These are phyloP conservation scores for Neoaliturus tenellus DNA, from an alignment of 2,888 invertebrate species.

Conservation along the genomic window DNA sequence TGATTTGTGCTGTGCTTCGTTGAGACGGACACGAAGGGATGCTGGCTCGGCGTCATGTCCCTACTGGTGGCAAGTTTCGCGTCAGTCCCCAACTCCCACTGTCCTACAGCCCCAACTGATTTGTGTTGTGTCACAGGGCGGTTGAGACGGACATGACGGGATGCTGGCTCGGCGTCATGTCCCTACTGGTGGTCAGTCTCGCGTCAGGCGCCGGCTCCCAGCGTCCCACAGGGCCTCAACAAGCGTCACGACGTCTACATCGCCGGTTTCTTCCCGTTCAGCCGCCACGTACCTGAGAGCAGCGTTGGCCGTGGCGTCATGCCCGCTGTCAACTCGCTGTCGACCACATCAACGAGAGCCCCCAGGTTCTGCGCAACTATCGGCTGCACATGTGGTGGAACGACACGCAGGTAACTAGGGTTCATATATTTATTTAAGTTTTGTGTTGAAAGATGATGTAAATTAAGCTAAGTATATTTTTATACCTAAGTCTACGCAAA, in stretches of 20 bases:
- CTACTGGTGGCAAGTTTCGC: too few relatives aligned
- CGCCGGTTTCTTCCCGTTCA: conserved; percentile 95
- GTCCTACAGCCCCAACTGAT: too few relatives aligned
- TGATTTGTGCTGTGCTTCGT: too few relatives aligned
- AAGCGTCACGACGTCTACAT: conserved; percentile 92
- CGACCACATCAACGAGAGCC: conserved; percentile 95
- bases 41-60: too few relatives aligned
- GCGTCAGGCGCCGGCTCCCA: conserved; percentile 62
- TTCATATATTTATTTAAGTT: too few relatives aligned
- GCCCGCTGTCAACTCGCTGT: conserved; percentile 98
- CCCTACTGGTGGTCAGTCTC: conserved; percentile 48
- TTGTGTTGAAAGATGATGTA: too few relatives aligned
- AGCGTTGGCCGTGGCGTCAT: conserved; percentile 92
- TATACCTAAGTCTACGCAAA: too few relatives aligned
- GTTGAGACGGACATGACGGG: conserved; percentile 30
- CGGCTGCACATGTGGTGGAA: conserved; percentile 97
- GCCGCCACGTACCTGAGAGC: conserved; percentile 82
- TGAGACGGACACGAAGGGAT: too few relatives aligned
- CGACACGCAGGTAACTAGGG: conserved; percentile 96
- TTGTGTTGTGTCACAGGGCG: background rate
- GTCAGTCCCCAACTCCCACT: too few relatives aligned
- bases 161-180: conserved; percentile 47
- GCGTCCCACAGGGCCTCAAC: conserved; percentile 65
- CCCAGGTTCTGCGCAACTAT: conserved; percentile 90
- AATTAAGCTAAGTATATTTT: too few relatives aligned